Conservation (phyloP, 2,797 vertebrate species). For the Poecile montanus region DNA sequence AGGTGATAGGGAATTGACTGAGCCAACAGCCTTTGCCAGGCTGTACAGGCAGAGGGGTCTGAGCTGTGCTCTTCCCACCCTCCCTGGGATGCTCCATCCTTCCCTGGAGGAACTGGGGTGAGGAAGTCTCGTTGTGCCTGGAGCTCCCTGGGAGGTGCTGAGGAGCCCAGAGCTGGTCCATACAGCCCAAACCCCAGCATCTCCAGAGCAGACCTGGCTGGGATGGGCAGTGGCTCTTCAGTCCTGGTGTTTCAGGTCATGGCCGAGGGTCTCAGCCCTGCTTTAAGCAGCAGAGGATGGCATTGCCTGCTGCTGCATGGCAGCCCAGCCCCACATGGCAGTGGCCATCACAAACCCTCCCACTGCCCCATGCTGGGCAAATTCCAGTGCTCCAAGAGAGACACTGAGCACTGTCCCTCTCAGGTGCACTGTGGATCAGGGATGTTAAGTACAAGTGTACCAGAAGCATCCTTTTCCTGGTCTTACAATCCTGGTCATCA, state of each 20-base stretch:
- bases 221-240: not conserved
- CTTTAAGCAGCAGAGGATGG: not conserved
- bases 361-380: not conserved
- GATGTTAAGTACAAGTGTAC: not conserved
- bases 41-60: not conserved
- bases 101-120: not conserved
- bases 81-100: not conserved
- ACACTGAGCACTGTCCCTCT: rapidly evolving
- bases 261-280: not conserved
- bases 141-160: not conserved
- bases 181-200: not conserved
- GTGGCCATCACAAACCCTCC: not conserved
- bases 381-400: not conserved
- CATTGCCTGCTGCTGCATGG: not conserved
- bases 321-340: not conserved
- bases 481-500: not conserved
- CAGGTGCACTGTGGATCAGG: rapidly evolving
- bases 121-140: not conserved
- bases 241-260: not conserved
- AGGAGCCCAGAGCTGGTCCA: not conserved
- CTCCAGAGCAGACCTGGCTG: not conserved
- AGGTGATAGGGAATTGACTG: not conserved
- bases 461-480: not conserved
- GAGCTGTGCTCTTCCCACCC: not conserved
- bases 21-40: not conserved